Percentiles rank a stretch among this genome's conserved stretches.
Conservation (phyloP, 1,140 invertebrate species). For the Hypothenemus hampei region DNA sequence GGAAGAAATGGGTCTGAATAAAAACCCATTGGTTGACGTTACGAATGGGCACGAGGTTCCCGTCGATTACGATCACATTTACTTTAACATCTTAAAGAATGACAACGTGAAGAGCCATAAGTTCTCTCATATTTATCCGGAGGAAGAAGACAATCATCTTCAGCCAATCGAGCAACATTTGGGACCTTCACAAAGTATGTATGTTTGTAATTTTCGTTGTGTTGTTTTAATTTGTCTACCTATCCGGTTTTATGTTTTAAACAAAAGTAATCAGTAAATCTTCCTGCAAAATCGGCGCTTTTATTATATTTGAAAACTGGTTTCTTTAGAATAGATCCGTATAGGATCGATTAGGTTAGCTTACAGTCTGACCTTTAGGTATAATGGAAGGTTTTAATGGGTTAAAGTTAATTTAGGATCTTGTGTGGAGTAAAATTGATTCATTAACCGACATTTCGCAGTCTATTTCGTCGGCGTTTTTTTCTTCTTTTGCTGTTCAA, state of each 20-base stretch:
- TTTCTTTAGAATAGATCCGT: background rate
- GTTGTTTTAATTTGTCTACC: background rate
- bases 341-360: background rate
- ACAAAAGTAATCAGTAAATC: background rate
- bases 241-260: background rate
- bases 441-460: background rate
- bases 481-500: too few species aligned
- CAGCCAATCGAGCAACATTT: slow-evolving; percentile 24
- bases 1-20: slow-evolving; percentile 42
- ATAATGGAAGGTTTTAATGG: background rate
- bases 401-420: background rate
- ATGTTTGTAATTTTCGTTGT: too few species aligned
- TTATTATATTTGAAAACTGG: too few species aligned
- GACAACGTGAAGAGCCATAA: slow-evolving; percentile 36
- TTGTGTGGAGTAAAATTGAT: background rate
- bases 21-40: slow-evolving; percentile 45
- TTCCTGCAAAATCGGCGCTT: slow-evolving; percentile 4
- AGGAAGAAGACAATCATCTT: slow-evolving; percentile 26
- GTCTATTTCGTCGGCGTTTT: background rate
- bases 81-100: slow-evolving; percentile 43
- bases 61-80: slow-evolving; percentile 42
- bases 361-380: background rate
- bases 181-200: slow-evolving; percentile 43
- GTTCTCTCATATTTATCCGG: slow-evolving; percentile 32
- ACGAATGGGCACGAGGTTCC: slow-evolving; percentile 42